phyloP scores from a whole-genome alignment of 1,140 invertebrate genomes.

The Anoplolepis gracilipes region DNA sequence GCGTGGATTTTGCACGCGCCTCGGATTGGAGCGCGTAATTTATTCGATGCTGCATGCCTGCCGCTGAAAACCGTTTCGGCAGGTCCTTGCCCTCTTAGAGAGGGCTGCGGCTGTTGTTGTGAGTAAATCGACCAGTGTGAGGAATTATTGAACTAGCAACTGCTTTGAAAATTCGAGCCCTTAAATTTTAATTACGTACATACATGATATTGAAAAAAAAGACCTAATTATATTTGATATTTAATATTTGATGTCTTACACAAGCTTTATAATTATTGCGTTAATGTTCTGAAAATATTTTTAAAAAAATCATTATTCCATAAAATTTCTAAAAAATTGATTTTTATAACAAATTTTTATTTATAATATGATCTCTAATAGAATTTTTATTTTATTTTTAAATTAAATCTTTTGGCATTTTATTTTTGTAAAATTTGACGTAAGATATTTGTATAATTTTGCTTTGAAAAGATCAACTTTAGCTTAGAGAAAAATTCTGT shows the following conservation, averaged over 20 bases:
- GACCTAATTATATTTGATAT: too few relatives aligned
- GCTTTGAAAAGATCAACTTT: not conserved
- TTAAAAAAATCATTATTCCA: too few relatives aligned
- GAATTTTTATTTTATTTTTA: too few relatives aligned
- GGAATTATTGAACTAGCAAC: not conserved
- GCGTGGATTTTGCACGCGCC: slow-evolving; percentile 78
- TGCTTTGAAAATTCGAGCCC: not conserved
- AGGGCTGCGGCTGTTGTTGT: not conserved
- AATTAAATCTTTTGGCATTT: too few relatives aligned
- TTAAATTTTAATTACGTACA: not conserved
- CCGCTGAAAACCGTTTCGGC: slow-evolving; percentile 64
- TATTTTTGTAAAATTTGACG: too few relatives aligned
- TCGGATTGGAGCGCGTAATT: slow-evolving; percentile 78
- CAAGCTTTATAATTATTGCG: too few relatives aligned
- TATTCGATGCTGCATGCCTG: slow-evolving; percentile 70
- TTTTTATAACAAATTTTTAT: too few relatives aligned
- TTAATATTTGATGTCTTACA: too few relatives aligned
- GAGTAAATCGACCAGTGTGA: not conserved
- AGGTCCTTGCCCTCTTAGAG: slow-evolving; percentile 70
- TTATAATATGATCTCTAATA: too few relatives aligned
- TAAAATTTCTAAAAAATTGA: too few relatives aligned
- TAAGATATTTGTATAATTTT: not conserved
- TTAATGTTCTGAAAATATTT: too few relatives aligned
- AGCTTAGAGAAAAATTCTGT: not conserved
- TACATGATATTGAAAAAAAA: too few relatives aligned